phyloP scores from a whole-genome alignment of 2,888 invertebrate species.

The Perithous albicinctus region DNA sequence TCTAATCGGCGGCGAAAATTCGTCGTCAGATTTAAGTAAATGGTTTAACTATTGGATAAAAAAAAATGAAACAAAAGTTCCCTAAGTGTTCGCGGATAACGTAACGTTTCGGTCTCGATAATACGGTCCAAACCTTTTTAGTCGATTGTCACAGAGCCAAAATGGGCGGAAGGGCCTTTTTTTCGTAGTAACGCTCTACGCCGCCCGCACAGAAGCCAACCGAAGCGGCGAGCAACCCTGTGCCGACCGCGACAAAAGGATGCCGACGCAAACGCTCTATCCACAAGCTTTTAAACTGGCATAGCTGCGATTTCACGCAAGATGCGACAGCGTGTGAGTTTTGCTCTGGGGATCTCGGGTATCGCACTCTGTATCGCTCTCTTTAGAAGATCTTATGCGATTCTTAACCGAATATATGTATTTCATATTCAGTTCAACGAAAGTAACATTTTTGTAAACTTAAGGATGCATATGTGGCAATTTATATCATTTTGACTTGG shows the following conservation, averaged over 20 bases:
- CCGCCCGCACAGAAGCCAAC: constrained; percentile 31
- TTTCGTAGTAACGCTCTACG: constrained; percentile 3
- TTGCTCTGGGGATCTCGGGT: not conserved
- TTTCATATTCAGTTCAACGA: no score
- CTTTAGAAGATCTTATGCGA: not conserved
- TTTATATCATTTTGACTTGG: no score
- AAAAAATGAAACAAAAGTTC: constrained; percentile 17
- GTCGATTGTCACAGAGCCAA: constrained; percentile 18
- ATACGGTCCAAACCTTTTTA: constrained; percentile 29
- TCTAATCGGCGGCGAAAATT: constrained; percentile 36
- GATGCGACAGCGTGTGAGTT: constrained; percentile 49
- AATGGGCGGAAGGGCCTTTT: constrained; percentile 41
- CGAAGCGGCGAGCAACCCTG: constrained; percentile 19
- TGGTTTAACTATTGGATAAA: not conserved
- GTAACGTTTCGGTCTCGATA: constrained; percentile 34
- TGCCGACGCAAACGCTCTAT: constrained; percentile 43
- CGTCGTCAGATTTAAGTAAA: not conserved
- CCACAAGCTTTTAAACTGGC: constrained; percentile 45
- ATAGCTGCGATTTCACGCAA: constrained; percentile 60
- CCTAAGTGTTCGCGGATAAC: constrained; percentile 53
- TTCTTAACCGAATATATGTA: no score
- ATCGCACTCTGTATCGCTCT: not conserved
- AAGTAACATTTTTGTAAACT: no score
- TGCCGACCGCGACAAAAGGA: constrained; percentile 52
- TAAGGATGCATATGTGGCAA: no score